These are phyloP conservation scores for Phoenicopterus ruber DNA, from an alignment of 2,113 vertebrate species.

Conservation along the genomic window DNA sequence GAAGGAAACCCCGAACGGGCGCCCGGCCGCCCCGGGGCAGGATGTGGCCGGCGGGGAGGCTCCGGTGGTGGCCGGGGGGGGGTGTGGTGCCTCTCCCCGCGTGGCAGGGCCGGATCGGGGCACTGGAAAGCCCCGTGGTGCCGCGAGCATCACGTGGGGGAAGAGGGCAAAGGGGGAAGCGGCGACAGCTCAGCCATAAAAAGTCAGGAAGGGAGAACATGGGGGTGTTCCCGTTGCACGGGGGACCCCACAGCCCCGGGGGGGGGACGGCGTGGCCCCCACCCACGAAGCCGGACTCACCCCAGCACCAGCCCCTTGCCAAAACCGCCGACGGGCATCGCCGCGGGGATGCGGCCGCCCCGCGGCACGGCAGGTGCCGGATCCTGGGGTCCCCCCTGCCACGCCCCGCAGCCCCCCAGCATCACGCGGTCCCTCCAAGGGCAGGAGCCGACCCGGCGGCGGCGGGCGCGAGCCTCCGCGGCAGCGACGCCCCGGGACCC, in stretches of 20 bases:
- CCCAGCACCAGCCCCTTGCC: neutral
- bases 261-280: neutral
- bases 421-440: too few relatives aligned
- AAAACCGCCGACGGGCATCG: accelerated
- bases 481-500: neutral
- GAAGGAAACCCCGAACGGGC: neutral
- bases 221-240: neutral
- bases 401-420: neutral
- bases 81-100: neutral
- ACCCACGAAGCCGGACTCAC: accelerated
- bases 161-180: neutral
- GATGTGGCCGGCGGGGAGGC: neutral
- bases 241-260: neutral
- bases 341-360: accelerated
- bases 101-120: neutral
- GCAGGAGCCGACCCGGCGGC: too few relatives aligned
- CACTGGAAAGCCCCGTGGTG: neutral
- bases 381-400: neutral
- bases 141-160: neutral
- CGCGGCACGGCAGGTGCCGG: accelerated
- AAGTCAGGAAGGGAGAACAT: neutral
- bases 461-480: too few relatives aligned
- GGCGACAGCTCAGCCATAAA: neutral
- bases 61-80: accelerated
- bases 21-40: neutral